Percentiles rank a stretch among this genome's conserved stretches.
phyloP scores from a whole-genome alignment of 2,113 vertebrate species.

The Apus apus region DNA sequence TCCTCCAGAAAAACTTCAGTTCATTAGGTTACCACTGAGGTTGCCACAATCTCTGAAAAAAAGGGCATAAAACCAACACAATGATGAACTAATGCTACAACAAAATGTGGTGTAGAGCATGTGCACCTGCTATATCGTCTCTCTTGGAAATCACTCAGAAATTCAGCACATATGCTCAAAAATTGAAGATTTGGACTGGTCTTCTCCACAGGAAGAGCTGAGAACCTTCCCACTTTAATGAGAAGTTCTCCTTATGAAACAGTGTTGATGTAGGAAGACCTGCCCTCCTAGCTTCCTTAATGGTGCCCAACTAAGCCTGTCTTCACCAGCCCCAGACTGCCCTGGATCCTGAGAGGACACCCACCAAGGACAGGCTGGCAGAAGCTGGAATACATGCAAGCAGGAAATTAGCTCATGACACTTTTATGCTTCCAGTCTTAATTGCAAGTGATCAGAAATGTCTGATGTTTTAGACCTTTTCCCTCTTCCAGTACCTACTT shows the following conservation, averaged over 20 bases:
- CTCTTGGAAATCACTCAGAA: accelerated
- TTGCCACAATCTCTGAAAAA: neutral
- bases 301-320: accelerated
- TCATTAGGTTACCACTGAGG: neutral
- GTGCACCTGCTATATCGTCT: neutral
- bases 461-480: neutral
- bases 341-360: neutral
- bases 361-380: neutral
- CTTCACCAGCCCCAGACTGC: neutral
- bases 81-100: neutral
- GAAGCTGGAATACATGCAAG: neutral
- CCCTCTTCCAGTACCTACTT: neutral
- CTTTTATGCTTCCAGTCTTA: neutral
- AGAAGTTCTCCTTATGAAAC: neutral
- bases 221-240: accelerated
- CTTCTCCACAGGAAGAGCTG: neutral
- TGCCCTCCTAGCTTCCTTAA: neutral
- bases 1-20: neutral
- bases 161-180: neutral
- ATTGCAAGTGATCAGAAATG: neutral
- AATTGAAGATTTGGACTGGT: neutral
- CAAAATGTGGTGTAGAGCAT: accelerated
- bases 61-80: accelerated
- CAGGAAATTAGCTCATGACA: neutral
- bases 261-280: neutral